Evolutionary conservation across 1,140 invertebrate genomes (phyloP).

Genomic region (Papilio dardanus): DNA sequence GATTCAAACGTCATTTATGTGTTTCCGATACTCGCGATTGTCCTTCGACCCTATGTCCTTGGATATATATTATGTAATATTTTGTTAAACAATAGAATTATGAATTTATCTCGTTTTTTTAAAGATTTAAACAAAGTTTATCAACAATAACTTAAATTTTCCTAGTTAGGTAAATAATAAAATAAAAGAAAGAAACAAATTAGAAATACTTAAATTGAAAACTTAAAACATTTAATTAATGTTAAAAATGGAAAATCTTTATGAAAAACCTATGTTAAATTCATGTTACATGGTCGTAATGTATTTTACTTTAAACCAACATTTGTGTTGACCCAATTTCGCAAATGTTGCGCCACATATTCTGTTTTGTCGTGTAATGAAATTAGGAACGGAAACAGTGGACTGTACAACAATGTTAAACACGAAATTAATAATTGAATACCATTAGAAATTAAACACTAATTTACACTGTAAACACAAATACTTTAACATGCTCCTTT

Average conservation of each 20-base stretch:
- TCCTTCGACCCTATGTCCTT: not conserved
- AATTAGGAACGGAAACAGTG: conserved; percentile 15
- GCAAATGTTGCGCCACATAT: conserved; percentile 2
- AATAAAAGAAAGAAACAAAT: not conserved
- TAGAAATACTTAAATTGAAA: not conserved
- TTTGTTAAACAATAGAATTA: not conserved
- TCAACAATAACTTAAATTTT: too few species aligned
- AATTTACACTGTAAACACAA: not conserved
- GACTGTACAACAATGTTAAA: conserved; percentile 23
- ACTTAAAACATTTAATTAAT: not conserved
- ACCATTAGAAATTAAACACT: not conserved
- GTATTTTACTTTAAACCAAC: not conserved
- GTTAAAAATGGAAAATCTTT: not conserved
- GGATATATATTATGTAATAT: not conserved
- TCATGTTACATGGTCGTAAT: not conserved
- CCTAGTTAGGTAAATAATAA: too few species aligned
- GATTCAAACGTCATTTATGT: conserved; percentile 27
- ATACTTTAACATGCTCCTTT: not conserved
- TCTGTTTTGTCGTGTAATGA: conserved; percentile 24
- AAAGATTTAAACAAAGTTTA: too few species aligned
- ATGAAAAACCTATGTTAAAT: not conserved
- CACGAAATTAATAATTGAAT: conserved; percentile 19
- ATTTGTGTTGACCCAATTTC: conserved; percentile 17
- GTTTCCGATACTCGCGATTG: conserved; percentile 19
- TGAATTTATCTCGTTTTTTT: not conserved